Conservation (phyloP, 1,140 invertebrate species). For the Hylaeus volcanicus region DNA sequence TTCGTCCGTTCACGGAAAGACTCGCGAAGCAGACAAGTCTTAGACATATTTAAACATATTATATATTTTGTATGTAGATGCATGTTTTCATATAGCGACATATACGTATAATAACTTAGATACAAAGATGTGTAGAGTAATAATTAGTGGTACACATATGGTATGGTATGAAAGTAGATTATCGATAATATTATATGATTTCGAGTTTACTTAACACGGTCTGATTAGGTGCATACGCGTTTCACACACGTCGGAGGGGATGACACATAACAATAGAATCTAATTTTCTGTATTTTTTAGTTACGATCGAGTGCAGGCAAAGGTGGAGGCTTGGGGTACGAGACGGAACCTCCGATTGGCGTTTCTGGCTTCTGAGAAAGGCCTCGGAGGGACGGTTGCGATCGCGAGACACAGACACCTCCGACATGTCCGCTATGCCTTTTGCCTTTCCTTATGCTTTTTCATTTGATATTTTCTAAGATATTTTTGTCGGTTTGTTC, state of each 20-base stretch:
- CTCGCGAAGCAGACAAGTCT: conserved; percentile 36
- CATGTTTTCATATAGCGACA: conserved; percentile 54
- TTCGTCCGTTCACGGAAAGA: not conserved
- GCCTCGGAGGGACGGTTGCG: conserved; percentile 55
- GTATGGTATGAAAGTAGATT: conserved; percentile 54
- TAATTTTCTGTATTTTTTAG: conserved; percentile 35
- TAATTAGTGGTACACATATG: conserved; percentile 68
- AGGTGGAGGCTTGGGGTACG: conserved; percentile 48
- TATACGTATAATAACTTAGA: conserved; percentile 66
- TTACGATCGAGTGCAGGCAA: conserved; percentile 58
- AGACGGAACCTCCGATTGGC: conserved; percentile 60
- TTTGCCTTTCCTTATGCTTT: conserved; percentile 5
- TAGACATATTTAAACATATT: conserved; percentile 66
- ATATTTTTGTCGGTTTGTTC: not conserved
- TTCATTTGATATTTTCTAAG: not conserved
- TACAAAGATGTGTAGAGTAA: conserved; percentile 64
- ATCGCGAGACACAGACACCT: conserved; percentile 6
- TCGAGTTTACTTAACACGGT: conserved; percentile 49
- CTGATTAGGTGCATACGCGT: conserved; percentile 43
- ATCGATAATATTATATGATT: conserved; percentile 40
- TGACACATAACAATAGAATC: conserved; percentile 1
- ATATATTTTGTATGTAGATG: conserved; percentile 64
- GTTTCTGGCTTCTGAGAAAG: conserved; percentile 71
- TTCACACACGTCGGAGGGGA: conserved; percentile 43
- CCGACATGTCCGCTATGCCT: conserved; percentile 8